phyloP scores from a whole-genome alignment of 2,888 invertebrate genomes.

The Eumerus sabulonum region DNA sequence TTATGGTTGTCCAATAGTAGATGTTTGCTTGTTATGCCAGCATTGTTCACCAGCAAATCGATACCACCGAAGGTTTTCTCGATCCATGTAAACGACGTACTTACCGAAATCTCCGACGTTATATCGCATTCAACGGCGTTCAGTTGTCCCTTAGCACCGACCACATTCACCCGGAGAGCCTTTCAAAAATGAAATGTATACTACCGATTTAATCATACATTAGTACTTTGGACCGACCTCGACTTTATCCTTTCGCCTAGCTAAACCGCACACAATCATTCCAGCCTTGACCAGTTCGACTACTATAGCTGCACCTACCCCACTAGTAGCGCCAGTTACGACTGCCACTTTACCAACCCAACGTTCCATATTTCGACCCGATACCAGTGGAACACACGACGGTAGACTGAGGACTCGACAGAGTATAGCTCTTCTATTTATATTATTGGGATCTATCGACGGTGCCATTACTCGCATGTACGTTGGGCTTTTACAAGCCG shows the following conservation, averaged over 20 bases:
- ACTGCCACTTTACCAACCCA: constrained; percentile 71
- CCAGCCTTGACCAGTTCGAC: constrained; percentile 70
- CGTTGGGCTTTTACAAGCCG: constrained; percentile 36
- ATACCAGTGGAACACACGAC: constrained; percentile 47
- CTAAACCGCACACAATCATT: constrained; percentile 71
- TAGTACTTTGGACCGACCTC: constrained; percentile 62
- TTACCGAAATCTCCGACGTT: constrained; percentile 71
- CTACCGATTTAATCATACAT: too few species aligned
- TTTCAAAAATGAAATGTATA: constrained; percentile 24
- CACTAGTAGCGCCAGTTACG: constrained; percentile 70
- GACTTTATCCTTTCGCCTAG: constrained; percentile 72
- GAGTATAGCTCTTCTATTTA: constrained; percentile 59
- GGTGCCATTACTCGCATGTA: too few species aligned
- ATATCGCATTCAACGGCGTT: constrained; percentile 73
- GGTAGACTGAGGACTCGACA: constrained; percentile 52
- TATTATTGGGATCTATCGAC: constrained; percentile 54
- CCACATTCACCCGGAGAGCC: constrained; percentile 70
- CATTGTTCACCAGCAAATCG: constrained; percentile 72
- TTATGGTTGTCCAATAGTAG: constrained; percentile 71
- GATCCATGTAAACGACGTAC: constrained; percentile 71
- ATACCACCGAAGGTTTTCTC: constrained; percentile 72
- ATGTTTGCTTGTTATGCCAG: constrained; percentile 70
- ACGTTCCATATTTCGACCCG: constrained; percentile 64
- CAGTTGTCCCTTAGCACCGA: constrained; percentile 71
- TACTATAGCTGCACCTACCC: constrained; percentile 70